A percentile compares a stretch with the other conserved stretches of the same genome.
phyloP scores from a whole-genome alignment of 2,113 vertebrate genomes.

The Clupea harengus region DNA sequence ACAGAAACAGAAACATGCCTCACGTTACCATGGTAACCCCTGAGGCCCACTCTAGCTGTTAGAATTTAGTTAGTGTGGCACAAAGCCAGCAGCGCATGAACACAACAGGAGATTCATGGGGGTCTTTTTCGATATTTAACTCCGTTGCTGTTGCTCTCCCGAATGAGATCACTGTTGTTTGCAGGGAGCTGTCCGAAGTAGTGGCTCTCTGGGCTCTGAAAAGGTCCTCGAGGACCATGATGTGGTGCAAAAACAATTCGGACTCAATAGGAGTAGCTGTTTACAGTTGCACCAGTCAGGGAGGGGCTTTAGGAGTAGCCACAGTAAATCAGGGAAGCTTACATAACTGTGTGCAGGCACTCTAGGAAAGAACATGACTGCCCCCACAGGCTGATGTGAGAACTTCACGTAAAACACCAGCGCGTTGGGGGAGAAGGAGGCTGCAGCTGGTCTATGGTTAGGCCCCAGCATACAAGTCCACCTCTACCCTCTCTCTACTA shows the following conservation, averaged over 20 bases:
- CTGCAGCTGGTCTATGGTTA: slow-evolving; percentile 14
- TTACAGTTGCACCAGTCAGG: neutral
- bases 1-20: slow-evolving; percentile 40
- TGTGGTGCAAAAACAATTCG: neutral
- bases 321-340: neutral
- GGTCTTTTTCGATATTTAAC: neutral
- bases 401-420: slow-evolving; percentile 10
- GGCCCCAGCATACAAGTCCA: neutral
- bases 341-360: neutral
- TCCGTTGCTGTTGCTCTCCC: neutral
- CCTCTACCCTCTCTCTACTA: neutral
- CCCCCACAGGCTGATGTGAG: slow-evolving; percentile 38
- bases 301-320: neutral
- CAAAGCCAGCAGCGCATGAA: neutral
- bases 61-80: neutral
- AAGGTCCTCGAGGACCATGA: neutral
- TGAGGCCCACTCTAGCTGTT: neutral
- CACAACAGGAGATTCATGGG: neutral
- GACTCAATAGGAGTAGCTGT: neutral
- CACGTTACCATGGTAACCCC: neutral
- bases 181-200: neutral
- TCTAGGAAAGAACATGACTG: slow-evolving; percentile 31
- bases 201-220: neutral
- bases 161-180: neutral
- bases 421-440: slow-evolving; percentile 24